These are phyloP conservation scores for Odontocerum albicorne DNA, from an alignment of 2,888 invertebrate species.

Conservation along the genomic window DNA sequence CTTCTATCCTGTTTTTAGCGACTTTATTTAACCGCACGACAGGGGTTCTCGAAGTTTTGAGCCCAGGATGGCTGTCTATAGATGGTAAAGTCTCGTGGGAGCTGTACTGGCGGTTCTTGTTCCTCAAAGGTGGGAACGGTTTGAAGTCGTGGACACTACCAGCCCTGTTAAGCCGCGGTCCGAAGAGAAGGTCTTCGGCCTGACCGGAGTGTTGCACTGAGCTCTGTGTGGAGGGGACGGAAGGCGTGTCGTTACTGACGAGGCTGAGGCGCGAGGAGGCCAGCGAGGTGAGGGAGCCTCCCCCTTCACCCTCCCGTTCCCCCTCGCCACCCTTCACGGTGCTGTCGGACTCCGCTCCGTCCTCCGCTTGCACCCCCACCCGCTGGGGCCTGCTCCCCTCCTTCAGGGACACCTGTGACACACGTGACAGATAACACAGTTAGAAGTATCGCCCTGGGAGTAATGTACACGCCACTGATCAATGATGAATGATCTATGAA, in stretches of 20 bases:
- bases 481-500: too few species aligned
- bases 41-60: slow-evolving; percentile 35
- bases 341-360: slow-evolving; percentile 24
- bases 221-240: slow-evolving; percentile 30
- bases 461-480: background rate
- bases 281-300: slow-evolving; percentile 31
- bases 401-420: background rate
- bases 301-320: slow-evolving; percentile 23
- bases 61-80: slow-evolving; percentile 40
- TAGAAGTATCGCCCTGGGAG: background rate
- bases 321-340: slow-evolving; percentile 26
- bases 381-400: background rate
- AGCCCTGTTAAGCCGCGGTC: slow-evolving; percentile 50
- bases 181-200: slow-evolving; percentile 46
- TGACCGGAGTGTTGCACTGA: slow-evolving; percentile 27
- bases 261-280: slow-evolving; percentile 31
- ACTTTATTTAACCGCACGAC: slow-evolving; percentile 10
- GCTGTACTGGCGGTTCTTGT: slow-evolving; percentile 50
- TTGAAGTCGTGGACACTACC: slow-evolving; percentile 52
- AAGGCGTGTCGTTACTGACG: slow-evolving; percentile 30
- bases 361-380: slow-evolving; percentile 1
- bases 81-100: slow-evolving; percentile 53
- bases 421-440: background rate
- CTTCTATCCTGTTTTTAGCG: slow-evolving; percentile 7
- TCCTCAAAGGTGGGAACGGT: slow-evolving; percentile 47